These are phyloP conservation scores for Danio choprae DNA, from an alignment of 2,797 vertebrate species.

Conservation along the genomic window DNA sequence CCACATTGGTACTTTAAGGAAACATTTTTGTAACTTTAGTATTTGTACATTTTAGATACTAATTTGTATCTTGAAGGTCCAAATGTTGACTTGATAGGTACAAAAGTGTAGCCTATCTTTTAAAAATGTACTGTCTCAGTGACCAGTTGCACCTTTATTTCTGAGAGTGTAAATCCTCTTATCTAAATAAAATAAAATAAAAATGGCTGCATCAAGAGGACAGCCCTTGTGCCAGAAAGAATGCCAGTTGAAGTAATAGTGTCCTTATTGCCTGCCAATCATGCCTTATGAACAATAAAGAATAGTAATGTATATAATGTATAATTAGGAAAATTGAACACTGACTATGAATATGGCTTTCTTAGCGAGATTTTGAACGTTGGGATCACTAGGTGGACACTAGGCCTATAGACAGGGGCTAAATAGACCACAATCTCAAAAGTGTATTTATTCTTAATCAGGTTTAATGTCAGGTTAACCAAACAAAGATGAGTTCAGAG, in stretches of 20 bases:
- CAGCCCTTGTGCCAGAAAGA: conserved; percentile 54
- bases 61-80: too few species aligned
- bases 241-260: conserved; percentile 57
- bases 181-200: conserved; percentile 44
- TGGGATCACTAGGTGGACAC: neutral
- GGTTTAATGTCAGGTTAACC: conserved; percentile 29
- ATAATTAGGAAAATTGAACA: conserved; percentile 23
- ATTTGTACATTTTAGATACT: too few species aligned
- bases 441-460: conserved; percentile 7
- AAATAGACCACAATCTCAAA: neutral
- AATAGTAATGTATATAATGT: conserved; percentile 52
- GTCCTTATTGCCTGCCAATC: conserved; percentile 64
- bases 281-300: conserved; percentile 57
- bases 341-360: conserved; percentile 11
- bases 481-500: conserved; percentile 25
- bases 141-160: too few species aligned
- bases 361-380: conserved; percentile 1
- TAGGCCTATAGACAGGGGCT: neutral
- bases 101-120: too few species aligned
- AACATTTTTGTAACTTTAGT: too few species aligned
- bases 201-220: conserved; percentile 49
- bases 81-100: too few species aligned
- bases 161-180: conserved; percentile 46
- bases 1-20: too few species aligned
- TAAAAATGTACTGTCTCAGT: too few species aligned